These are phyloP conservation scores for Atlantisia rogersi DNA, from an alignment of 2,113 vertebrate genomes.

Conservation along the genomic window DNA sequence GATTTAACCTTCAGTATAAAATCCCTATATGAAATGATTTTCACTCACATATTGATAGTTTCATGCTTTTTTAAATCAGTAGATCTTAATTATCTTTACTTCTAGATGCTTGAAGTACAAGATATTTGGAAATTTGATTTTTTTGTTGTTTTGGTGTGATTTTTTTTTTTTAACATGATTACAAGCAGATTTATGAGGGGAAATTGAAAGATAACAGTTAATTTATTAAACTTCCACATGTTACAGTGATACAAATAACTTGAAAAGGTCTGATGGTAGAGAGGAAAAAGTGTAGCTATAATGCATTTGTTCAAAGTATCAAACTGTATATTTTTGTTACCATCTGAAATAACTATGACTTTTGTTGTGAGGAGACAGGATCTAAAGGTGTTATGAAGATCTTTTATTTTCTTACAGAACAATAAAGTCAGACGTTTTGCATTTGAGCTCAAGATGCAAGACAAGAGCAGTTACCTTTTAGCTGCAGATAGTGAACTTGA, in stretches of 20 bases:
- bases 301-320: background rate
- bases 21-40: background rate
- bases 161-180: background rate
- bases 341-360: background rate
- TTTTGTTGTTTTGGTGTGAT: too few species aligned
- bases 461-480: slow-evolving; percentile 96
- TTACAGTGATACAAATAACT: background rate
- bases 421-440: slow-evolving; percentile 94
- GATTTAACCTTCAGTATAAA: background rate
- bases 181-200: background rate
- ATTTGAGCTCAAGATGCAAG: slow-evolving; percentile 99
- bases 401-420: slow-evolving; percentile 82
- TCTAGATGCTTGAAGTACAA: background rate
- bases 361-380: background rate
- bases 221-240: background rate
- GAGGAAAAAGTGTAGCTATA: background rate
- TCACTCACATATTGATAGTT: background rate
- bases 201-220: background rate
- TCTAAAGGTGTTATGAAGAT: background rate
- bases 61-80: background rate
- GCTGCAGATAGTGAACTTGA: slow-evolving; percentile 92
- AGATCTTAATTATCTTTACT: background rate
- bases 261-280: background rate
- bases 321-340: background rate
- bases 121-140: background rate